A percentile compares a stretch with the other conserved stretches of the same genome.
Conservation (phyloP, 2,888 invertebrate genomes). For the Plagodis dolabraria region DNA sequence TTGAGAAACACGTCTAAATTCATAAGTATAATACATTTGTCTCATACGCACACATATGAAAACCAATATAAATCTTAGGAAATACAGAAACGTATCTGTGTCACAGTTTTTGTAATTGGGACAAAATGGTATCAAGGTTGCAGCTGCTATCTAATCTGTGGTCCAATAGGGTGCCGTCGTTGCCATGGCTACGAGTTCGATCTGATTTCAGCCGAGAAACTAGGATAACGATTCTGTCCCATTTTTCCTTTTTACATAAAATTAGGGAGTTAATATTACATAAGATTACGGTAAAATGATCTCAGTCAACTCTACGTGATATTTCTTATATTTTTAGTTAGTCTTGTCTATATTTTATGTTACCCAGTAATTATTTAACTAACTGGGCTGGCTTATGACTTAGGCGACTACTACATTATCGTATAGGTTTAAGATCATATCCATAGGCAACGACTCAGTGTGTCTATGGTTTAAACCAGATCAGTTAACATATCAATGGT, state of each 20-base stretch:
- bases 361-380: too few relatives aligned
- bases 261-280: background rate
- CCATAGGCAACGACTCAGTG: too few relatives aligned
- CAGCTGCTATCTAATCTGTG: background rate
- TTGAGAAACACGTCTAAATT: too few relatives aligned
- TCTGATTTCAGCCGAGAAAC: conserved; percentile 14
- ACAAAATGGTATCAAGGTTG: conserved; percentile 28
- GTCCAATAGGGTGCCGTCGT: conserved; percentile 10
- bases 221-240: conserved; percentile 18
- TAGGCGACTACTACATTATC: too few relatives aligned
- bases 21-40: too few relatives aligned
- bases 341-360: too few relatives aligned
- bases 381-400: too few relatives aligned
- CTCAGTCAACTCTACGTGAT: too few relatives aligned
- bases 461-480: too few relatives aligned
- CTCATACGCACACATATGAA: background rate
- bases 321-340: too few relatives aligned
- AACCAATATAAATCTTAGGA: conserved; percentile 5
- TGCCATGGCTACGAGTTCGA: conserved; percentile 24
- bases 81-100: conserved; percentile 12
- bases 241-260: conserved; percentile 1
- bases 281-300: background rate
- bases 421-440: too few relatives aligned
- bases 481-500: too few relatives aligned
- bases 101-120: conserved; percentile 31